phyloP scores from a whole-genome alignment of 2,113 vertebrate genomes.

The Python bivittatus region DNA sequence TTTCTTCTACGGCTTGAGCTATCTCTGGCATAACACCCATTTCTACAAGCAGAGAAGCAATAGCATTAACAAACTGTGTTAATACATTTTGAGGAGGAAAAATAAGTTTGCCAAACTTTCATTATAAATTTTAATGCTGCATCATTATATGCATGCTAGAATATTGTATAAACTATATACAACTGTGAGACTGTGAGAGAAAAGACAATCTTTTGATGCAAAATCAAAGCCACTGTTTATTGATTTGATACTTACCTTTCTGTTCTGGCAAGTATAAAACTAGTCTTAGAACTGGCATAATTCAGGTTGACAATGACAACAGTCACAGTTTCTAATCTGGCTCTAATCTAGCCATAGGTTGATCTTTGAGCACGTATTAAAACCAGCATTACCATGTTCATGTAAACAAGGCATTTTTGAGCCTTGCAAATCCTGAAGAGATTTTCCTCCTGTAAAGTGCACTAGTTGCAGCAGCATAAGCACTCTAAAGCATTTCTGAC shows the following conservation, averaged over 20 bases:
- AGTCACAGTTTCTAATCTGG: not conserved
- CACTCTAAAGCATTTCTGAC: not conserved
- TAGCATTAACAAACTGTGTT: not conserved
- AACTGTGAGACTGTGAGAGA: not conserved
- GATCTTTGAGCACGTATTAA: not conserved
- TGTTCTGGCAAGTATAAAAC: not conserved
- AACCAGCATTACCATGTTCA: no score
- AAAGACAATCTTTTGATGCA: not conserved
- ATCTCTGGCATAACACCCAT: constrained; percentile 99
- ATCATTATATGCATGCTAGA: not conserved
- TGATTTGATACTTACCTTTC: not conserved
- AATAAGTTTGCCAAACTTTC: not conserved
- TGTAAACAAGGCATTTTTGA: not conserved
- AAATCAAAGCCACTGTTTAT: not conserved
- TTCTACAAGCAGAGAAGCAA: constrained; percentile 75
- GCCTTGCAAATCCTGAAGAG: not conserved
- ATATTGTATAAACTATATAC: not conserved
- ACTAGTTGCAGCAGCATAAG: not conserved
- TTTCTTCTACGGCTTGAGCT: constrained; percentile 95
- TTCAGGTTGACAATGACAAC: not conserved
- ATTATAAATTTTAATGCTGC: not conserved
- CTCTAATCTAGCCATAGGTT: not conserved
- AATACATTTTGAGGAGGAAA: not conserved
- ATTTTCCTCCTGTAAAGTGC: not conserved
- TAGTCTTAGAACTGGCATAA: not conserved